Percentiles rank a stretch among this genome's conserved stretches.
Conservation (phyloP, 1,140 invertebrate species). For the Battus philenor region DNA sequence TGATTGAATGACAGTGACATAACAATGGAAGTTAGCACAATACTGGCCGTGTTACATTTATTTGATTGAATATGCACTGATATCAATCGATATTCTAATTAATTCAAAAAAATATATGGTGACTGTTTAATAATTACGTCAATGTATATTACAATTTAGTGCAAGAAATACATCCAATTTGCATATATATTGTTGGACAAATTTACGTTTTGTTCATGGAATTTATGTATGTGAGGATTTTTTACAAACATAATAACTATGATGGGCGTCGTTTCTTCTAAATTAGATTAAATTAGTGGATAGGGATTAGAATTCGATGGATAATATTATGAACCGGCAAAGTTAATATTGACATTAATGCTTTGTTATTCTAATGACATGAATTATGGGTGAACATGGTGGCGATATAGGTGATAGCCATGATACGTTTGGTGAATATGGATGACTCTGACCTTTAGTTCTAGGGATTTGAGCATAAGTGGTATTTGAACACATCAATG, state of each 20-base stretch:
- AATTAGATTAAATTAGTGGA: no score
- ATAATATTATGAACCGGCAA: no score
- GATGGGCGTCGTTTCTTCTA: no score
- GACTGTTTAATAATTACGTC: conserved; percentile 3
- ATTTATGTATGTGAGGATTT: no score
- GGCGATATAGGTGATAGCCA: no score
- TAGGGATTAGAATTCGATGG: no score
- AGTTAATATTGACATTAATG: no score
- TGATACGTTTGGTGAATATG: no score
- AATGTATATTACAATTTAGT: conserved; percentile 1
- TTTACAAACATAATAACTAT: no score
- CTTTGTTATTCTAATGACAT: no score
- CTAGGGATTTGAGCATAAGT: conserved; percentile 51
- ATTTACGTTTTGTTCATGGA: no score
- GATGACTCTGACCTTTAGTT: conserved; percentile 22
- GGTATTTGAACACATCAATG: conserved; percentile 66
- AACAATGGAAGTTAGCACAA: conserved; percentile 5
- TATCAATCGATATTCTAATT: conserved; percentile 2
- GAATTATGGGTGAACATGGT: no score
- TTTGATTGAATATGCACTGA: background rate
- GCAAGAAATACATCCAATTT: conserved; percentile 3
- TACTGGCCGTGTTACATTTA: background rate
- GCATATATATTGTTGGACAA: conserved; percentile 4
- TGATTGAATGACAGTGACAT: background rate
- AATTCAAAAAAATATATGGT: background rate